A percentile compares a stretch with the other conserved stretches of the same genome.
phyloP scores from a whole-genome alignment of 2,888 invertebrate species.

The Bombyx huttoni region DNA sequence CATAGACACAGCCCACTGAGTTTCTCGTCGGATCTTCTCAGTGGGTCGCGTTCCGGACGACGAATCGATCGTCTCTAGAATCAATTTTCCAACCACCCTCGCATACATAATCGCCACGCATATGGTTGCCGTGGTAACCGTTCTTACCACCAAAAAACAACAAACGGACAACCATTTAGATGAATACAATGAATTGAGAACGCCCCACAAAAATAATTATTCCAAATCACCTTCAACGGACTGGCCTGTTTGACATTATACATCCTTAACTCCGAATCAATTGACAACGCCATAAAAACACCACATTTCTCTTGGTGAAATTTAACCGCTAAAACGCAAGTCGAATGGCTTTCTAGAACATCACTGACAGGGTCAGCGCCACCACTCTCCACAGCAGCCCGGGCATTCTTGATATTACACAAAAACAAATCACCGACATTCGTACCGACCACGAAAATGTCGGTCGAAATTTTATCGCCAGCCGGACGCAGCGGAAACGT shows the following conservation, averaged over 20 bases:
- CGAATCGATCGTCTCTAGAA: no score
- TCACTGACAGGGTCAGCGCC: constrained; percentile 41
- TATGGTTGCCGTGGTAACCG: no score
- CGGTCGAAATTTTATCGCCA: constrained; percentile 32
- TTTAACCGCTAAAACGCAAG: constrained; percentile 39
- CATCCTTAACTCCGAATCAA: constrained; percentile 47
- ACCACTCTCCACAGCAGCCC: constrained; percentile 12
- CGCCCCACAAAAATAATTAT: neutral
- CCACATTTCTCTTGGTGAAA: constrained; percentile 42
- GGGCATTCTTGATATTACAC: constrained; percentile 29
- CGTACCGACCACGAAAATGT: constrained; percentile 48
- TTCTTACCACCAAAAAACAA: neutral
- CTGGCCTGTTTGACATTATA: constrained; percentile 39
- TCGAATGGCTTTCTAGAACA: constrained; percentile 32
- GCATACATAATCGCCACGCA: no score
- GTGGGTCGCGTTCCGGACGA: no score
- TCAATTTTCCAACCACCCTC: no score
- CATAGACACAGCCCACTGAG: no score
- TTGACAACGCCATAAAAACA: constrained; percentile 42
- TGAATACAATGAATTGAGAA: neutral
- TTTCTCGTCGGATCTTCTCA: no score
- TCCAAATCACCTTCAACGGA: constrained; percentile 39
- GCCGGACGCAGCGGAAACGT: constrained; percentile 30
- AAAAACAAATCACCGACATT: constrained; percentile 35
- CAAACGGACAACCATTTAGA: neutral